phyloP scores from a whole-genome alignment of 2,797 vertebrate species.

The Setipinna tenuifilis region DNA sequence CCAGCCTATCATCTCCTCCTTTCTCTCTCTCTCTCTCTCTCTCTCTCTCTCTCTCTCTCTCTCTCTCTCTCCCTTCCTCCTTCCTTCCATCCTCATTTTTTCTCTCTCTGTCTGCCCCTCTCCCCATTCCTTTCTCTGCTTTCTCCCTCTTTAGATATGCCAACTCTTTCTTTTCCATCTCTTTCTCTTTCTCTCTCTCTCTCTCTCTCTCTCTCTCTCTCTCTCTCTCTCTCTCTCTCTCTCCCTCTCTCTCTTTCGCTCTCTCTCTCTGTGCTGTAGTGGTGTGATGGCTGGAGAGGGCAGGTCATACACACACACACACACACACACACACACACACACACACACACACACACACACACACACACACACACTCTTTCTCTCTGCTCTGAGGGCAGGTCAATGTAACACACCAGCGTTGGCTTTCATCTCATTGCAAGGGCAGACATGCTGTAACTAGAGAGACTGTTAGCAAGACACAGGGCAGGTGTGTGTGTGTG shows the following conservation, averaged over 20 bases:
- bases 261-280: not conserved
- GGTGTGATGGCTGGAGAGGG: too few relatives aligned
- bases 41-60: not conserved
- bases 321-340: too few relatives aligned
- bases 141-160: too few relatives aligned
- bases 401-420: conserved; percentile 45
- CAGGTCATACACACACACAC: too few relatives aligned
- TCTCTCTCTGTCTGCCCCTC: conserved; percentile 29
- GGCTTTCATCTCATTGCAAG: conserved; percentile 35
- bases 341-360: too few relatives aligned
- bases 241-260: not conserved
- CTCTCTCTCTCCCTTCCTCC: not conserved
- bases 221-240: not conserved
- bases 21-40: conserved; percentile 27
- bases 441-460: conserved; percentile 3
- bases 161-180: not conserved
- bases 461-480: not conserved
- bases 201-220: conserved; percentile 13
- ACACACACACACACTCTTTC: too few relatives aligned
- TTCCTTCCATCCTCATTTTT: not conserved
- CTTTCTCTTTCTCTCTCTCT: conserved; percentile 47
- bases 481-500: too few relatives aligned
- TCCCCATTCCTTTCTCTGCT: not conserved
- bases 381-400: not conserved
- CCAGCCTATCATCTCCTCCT: conserved; percentile 39